Evolutionary conservation across 1,140 invertebrate species (phyloP), one percentile per base, ranked within the genome.

Genomic region (Trachymyrmex septentrionalis): DNA sequence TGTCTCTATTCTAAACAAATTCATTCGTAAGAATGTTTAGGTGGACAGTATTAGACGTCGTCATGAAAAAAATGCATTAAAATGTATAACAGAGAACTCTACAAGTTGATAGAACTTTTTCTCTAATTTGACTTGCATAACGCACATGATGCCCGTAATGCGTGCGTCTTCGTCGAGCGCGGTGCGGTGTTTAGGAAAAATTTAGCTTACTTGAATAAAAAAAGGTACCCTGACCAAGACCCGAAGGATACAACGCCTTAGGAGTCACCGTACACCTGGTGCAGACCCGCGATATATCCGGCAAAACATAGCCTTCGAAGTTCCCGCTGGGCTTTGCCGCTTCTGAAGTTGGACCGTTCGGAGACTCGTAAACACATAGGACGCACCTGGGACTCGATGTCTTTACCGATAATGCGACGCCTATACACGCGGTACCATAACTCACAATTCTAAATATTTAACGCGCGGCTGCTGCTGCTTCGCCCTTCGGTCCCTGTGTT

Each of bases 321-420:
- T 92, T 92, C 71, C 81, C 91, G 86, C 73, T 73, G 82, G 80
- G 82, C 80, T 73, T 76, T 61, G 72, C 86, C 67, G 81, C 75
- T 86, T 75, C 85, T 85, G 66, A 92, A 92, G 89, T 92, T 92
- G 86, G 78, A 76, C 86, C 89, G 91, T 92, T 92, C 86, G 61
- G 87, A 91, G 91, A 91, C 90, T 92, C 91, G 91, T 92, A 92
- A 92, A 92, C 91, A 92, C 92, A 92, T 92, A 92, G 89, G 88
- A 92, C 86, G 91, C 92, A 92, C 91, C 92, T 92, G 92, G 85
- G 92, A 81, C 89, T 81, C 91, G 91, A 92, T 92, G 89, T 92
- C 92, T 92, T 92, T 92, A 92, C 91, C 89, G 88, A 90, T 91
- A 92, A 92, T 91, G 90, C 87, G 89, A 92, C 91, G 86, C 88